Evolutionary conservation across 2,797 vertebrate species (phyloP).

Genomic region (Poecilia wingei): DNA sequence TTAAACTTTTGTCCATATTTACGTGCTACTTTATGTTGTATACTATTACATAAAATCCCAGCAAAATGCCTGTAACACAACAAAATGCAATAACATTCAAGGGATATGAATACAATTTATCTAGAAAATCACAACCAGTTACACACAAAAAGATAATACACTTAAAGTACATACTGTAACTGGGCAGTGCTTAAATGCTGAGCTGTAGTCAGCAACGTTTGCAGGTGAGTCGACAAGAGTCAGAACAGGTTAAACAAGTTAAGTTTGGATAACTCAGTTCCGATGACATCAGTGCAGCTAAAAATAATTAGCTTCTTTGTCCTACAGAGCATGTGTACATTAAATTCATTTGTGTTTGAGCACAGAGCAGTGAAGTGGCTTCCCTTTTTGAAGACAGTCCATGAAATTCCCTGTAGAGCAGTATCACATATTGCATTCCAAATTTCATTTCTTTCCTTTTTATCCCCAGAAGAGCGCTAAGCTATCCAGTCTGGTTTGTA

Average conservation of each 20-base stretch:
- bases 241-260: conserved; percentile 56
- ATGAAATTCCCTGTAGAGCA: conserved; percentile 18
- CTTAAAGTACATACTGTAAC: not conserved
- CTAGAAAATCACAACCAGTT: not conserved
- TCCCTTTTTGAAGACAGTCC: not conserved
- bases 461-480: conserved; percentile 38
- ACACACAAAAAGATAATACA: not conserved
- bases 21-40: not conserved
- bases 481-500: conserved; percentile 32
- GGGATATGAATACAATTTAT: not conserved
- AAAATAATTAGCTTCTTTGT: conserved; percentile 67
- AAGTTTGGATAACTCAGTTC: not conserved
- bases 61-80: not conserved
- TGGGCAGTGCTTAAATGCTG: not conserved
- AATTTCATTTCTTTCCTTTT: conserved; percentile 46
- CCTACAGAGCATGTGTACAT: not conserved
- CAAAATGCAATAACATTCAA: not conserved
- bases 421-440: conserved; percentile 52
- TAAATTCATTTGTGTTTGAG: not conserved
- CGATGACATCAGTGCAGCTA: conserved; percentile 43
- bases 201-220: not conserved
- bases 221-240: conserved; percentile 20
- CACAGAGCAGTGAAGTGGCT: conserved; percentile 10
- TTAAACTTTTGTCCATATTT: not conserved
- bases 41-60: not conserved